Evolutionary conservation across 2,888 invertebrate species (phyloP), one percentile per base, ranked within the genome.

Genomic region (Chironomus tentans): DNA sequence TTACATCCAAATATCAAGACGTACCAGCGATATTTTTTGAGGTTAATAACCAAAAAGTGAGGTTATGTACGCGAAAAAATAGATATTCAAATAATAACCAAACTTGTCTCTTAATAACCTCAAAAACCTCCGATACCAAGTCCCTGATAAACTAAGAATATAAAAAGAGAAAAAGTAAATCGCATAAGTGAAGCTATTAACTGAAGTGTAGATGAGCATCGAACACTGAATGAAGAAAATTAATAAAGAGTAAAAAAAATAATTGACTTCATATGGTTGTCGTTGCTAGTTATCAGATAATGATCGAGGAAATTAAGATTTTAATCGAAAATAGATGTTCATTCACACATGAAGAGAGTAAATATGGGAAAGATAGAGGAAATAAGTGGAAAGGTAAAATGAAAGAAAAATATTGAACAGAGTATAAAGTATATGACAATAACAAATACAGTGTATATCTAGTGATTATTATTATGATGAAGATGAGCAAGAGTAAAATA

Each of bases 231-330:
- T 21, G 22, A 65, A 24, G 65, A 22, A 65, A 24, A 21, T 65
- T 24, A 65, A 65, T 24, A 21, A 65, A 65, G n/a, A 24, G 21
- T n/a, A n/a, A 56, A 65, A 22, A 24, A 65, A 65, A 65, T 65
- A 65, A 65, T 65, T 65, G 65, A 65, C 21, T 65, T 6, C 65
- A 65, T 21, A 21, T 65, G 65, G 22, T 24, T 65, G 22, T 22
- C 21, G 21, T 24, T 65, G 24, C 22, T 24, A 18, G 65, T 65
- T 65, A 65, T 24, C 65, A 65, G 65, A 22, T 65, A 65, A 65
- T 65, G 65, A 65, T 65, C 24, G 65, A 65, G 65, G 65, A 65
- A 65, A 65, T 65, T 65, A 65, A 65, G 65, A 65, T 65, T 65
- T 65, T 65, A 65, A 65, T 65, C 65, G 65, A 65, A 65, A 65